These are phyloP conservation scores for Heliornis fulica DNA, from an alignment of 2,113 vertebrate genomes.

Conservation along the genomic window DNA sequence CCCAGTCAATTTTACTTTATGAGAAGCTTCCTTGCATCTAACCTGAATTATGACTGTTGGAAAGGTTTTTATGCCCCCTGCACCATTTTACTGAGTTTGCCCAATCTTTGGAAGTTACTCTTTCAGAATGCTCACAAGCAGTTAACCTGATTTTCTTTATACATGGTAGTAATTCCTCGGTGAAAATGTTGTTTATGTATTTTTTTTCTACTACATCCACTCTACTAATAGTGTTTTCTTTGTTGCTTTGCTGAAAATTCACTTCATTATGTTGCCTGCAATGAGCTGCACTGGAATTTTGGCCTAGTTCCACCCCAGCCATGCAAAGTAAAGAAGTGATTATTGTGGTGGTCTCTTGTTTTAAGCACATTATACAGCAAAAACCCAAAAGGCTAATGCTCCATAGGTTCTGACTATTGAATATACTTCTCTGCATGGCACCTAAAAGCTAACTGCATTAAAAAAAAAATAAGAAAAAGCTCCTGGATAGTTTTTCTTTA, in stretches of 20 bases:
- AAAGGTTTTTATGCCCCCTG: not conserved
- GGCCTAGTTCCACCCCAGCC: slow-evolving; percentile 13
- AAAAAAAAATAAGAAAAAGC: not conserved
- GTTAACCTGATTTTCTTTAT: not conserved
- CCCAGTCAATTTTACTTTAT: not conserved
- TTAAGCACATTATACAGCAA: not conserved
- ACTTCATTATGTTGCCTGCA: not conserved
- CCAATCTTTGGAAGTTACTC: not conserved
- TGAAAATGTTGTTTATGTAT: not conserved
- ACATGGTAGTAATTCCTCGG: not conserved
- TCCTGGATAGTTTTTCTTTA: not conserved
- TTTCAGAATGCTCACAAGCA: not conserved
- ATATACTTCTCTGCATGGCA: not conserved
- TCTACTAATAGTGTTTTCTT: not conserved
- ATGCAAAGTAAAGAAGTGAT: not conserved
- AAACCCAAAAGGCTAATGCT: not conserved
- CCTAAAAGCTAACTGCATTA: not conserved
- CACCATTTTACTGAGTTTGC: not conserved
- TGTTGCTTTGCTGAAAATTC: not conserved
- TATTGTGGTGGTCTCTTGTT: not conserved
- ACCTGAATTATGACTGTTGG: not conserved
- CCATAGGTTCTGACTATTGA: not conserved
- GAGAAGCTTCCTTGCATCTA: not conserved
- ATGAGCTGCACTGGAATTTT: not conserved
- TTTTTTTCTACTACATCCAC: not conserved